Evolutionary conservation across 2,797 vertebrate genomes (phyloP).

Genomic region (Denticeps clupeoides): DNA sequence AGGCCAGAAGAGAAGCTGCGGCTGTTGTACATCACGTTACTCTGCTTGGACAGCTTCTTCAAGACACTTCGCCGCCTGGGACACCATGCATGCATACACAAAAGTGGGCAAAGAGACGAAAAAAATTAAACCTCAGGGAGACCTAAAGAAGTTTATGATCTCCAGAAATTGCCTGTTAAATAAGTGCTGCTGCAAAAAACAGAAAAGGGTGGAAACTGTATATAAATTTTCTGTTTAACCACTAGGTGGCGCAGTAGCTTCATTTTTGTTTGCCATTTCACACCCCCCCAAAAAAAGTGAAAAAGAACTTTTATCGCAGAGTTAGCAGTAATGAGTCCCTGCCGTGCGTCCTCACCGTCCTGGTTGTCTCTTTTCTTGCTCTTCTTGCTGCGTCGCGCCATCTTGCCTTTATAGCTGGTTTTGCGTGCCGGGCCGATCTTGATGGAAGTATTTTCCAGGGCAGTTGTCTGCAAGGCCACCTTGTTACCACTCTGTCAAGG

Average conservation of each 20-base stretch:
- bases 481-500: slow-evolving; percentile 74
- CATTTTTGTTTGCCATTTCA: neutral
- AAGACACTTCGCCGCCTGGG: slow-evolving; percentile 74
- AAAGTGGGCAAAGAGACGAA: neutral
- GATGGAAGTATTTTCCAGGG: slow-evolving; percentile 90
- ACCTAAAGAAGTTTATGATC: too few relatives aligned
- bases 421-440: slow-evolving; percentile 85
- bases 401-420: slow-evolving; percentile 81
- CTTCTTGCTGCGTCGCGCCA: slow-evolving; percentile 84
- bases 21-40: slow-evolving; percentile 79
- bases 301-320: neutral
- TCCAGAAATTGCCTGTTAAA: too few relatives aligned
- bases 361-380: slow-evolving; percentile 79
- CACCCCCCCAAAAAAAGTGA: neutral
- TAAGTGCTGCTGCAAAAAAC: too few relatives aligned
- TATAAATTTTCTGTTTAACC: too few relatives aligned
- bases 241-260: too few relatives aligned
- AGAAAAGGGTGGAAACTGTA: too few relatives aligned
- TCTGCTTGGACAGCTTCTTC: slow-evolving; percentile 89
- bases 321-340: too few relatives aligned
- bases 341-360: slow-evolving; percentile 64
- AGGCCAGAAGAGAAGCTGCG: slow-evolving; percentile 90
- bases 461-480: slow-evolving; percentile 78
- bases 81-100: too few relatives aligned
- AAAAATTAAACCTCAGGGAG: neutral